Evolutionary conservation across 2,888 invertebrate species (phyloP).

Genomic region (Clitarchus hookeri): DNA sequence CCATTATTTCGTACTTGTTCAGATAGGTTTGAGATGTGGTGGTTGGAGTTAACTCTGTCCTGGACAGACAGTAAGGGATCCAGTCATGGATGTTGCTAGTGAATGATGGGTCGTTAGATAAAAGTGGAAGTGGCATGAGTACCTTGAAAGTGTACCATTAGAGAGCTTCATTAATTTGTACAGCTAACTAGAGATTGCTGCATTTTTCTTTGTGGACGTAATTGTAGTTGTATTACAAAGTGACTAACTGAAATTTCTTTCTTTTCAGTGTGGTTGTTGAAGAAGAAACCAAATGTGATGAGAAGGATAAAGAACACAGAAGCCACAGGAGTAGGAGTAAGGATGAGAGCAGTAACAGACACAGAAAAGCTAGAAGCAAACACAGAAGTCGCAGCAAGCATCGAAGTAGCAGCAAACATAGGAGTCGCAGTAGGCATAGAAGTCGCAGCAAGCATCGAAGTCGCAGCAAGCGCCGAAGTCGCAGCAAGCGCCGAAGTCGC

Average conservation of each 20-base stretch:
- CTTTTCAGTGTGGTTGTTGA: not conserved
- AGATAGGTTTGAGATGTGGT: no score
- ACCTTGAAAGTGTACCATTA: no score
- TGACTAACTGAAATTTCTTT: not conserved
- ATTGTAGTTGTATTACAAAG: no score
- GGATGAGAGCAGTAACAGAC: not conserved
- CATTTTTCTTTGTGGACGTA: no score
- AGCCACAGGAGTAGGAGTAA: not conserved
- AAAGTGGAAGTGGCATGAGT: no score
- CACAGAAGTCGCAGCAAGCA: slow-evolving; percentile 18
- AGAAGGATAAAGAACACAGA: slow-evolving; percentile 6
- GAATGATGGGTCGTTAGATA: no score
- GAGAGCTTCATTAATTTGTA: no score
- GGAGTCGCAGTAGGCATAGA: slow-evolving; percentile 26
- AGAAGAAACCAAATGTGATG: slow-evolving; percentile 5
- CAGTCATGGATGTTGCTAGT: no score
- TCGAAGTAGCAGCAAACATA: slow-evolving; percentile 26
- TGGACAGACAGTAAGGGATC: no score
- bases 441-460: slow-evolving; percentile 26
- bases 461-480: slow-evolving; percentile 30
- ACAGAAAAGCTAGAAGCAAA: not conserved
- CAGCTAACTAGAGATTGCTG: no score
- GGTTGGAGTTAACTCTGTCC: no score
- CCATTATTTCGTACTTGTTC: no score
- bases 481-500: slow-evolving; percentile 38